These are phyloP conservation scores for Polia nebulosa DNA, from an alignment of 2,888 invertebrate species.

Conservation along the genomic window DNA sequence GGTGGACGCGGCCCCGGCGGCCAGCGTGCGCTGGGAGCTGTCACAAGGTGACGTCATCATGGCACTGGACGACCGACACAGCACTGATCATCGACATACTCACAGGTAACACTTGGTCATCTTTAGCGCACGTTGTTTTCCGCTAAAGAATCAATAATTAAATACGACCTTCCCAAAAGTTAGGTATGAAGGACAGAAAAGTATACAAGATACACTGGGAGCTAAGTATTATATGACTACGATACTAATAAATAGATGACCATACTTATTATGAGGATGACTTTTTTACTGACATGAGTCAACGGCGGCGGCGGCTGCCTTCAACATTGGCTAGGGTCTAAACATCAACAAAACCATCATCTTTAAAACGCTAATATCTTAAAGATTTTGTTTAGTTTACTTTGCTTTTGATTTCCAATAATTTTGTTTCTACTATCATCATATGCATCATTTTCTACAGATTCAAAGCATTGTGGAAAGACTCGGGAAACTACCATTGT, in stretches of 20 bases:
- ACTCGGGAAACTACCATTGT: constrained; percentile 83
- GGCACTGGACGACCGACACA: constrained; percentile 72
- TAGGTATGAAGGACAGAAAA: background rate
- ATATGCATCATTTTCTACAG: constrained; percentile 62
- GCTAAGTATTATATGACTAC: too few species aligned
- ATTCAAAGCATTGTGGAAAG: constrained; percentile 75
- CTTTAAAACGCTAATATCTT: too few species aligned
- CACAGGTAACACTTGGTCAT: constrained; percentile 69
- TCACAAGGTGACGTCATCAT: constrained; percentile 74
- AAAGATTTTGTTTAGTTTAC: background rate
- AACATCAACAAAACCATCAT: background rate
- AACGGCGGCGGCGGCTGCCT: background rate
- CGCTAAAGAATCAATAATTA: background rate
- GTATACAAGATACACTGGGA: too few species aligned
- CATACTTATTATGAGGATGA: too few species aligned
- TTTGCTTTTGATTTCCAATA: background rate
- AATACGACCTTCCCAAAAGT: background rate
- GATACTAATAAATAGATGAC: too few species aligned
- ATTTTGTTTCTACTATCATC: background rate
- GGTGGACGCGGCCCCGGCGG: constrained; percentile 78
- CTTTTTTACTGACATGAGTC: too few species aligned
- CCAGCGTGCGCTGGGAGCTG: constrained; percentile 81
- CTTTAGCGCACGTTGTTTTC: background rate
- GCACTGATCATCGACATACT: constrained; percentile 72
- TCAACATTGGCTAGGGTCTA: background rate